phyloP scores from a whole-genome alignment of 1,140 invertebrate genomes.

The Fopius arisanus region DNA sequence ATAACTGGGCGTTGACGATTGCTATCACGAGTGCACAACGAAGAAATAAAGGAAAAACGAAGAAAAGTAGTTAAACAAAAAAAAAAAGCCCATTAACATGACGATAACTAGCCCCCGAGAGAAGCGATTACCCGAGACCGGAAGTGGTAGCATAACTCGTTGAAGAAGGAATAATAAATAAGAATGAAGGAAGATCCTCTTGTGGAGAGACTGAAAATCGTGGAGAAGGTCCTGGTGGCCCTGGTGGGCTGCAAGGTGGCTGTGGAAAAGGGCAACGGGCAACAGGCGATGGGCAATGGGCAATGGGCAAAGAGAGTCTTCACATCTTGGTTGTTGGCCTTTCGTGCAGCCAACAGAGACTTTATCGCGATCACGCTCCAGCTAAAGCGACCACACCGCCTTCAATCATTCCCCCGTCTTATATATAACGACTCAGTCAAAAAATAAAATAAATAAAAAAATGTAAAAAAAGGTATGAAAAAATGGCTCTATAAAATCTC shows the following conservation, averaged over 20 bases:
- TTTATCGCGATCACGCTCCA: constrained; percentile 28
- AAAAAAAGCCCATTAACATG: neutral
- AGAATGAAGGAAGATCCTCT: neutral
- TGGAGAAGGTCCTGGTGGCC: constrained; percentile 25
- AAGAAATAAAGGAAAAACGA: too few relatives aligned
- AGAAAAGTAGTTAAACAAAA: neutral
- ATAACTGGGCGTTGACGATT: too few relatives aligned
- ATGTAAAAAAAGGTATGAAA: neutral
- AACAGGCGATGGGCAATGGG: too few relatives aligned
- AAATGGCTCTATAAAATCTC: neutral
- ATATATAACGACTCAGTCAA: constrained; percentile 17
- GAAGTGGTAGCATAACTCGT: neutral
- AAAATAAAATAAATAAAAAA: constrained; percentile 2
- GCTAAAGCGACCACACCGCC: constrained; percentile 21
- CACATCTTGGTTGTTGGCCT: constrained; percentile 29
- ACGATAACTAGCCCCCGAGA: neutral
- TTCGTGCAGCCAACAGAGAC: constrained; percentile 13
- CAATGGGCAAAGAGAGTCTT: constrained; percentile 16
- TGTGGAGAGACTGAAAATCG: constrained; percentile 20
- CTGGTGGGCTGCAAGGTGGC: constrained; percentile 22
- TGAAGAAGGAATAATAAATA: neutral
- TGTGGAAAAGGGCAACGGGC: constrained; percentile 13
- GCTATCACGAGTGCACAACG: too few relatives aligned
- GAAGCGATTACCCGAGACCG: neutral
- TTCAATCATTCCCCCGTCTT: constrained; percentile 29